Conservation (phyloP, 2,113 vertebrate species). For the Aegithalos caudatus region DNA sequence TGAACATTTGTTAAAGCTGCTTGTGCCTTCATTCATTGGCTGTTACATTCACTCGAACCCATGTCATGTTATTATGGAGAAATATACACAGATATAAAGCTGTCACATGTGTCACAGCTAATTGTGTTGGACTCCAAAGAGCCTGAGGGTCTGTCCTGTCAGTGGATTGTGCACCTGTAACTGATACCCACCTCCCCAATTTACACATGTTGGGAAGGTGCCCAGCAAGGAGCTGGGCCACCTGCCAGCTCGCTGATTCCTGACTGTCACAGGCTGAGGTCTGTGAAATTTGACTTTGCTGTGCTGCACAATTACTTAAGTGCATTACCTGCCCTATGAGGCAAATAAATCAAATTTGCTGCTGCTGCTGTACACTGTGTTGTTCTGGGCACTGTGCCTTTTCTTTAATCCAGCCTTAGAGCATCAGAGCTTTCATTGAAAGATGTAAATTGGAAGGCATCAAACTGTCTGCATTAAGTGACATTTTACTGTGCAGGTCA, state of each 20-base stretch:
- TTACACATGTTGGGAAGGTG: not conserved
- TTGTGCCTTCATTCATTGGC: not conserved
- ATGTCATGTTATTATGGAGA: not conserved
- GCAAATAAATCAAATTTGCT: slow-evolving; percentile 9
- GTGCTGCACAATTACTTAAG: not conserved
- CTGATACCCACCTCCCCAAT: not conserved
- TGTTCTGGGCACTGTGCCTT: not conserved
- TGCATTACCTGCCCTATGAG: not conserved
- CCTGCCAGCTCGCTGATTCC: not conserved
- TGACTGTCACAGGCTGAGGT: not conserved
- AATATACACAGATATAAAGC: not conserved
- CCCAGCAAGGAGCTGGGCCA: not conserved
- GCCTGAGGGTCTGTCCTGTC: not conserved
- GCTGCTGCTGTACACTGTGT: not conserved
- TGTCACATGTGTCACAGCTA: not conserved
- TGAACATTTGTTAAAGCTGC: not conserved
- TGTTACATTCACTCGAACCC: not conserved
- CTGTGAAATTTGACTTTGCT: not conserved
- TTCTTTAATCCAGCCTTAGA: not conserved
- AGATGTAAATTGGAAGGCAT: not conserved
- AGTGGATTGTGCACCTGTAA: not conserved
- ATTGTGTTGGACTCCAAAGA: not conserved
- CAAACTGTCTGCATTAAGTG: not conserved
- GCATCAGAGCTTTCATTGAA: not conserved
- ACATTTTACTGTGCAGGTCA: not conserved